Base-by-base conservation (phyloP, 2,113 vertebrate species). In the Mus spicilegus region DNA sequence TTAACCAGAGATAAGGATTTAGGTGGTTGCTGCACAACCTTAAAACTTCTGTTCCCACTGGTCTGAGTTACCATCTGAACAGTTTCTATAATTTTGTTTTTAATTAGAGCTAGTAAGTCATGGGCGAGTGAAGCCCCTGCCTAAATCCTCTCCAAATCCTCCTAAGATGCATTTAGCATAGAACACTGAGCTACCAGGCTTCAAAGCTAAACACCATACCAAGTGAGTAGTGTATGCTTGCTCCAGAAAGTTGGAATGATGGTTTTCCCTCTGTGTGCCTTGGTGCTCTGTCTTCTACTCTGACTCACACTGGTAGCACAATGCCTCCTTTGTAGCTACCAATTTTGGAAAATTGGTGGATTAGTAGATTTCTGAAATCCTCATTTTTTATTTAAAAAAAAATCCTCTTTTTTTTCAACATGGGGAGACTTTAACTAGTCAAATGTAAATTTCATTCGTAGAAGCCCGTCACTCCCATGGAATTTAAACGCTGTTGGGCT, bases 31-130 rank as follows among this genome's bases (percentile, higher is more conserved):
- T 97, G 96, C 97, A 96, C 96, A 91, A 96, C 95, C 96, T 96
- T 97, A 98, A 98, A 98, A 98, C 80, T 96, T 97, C 94, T 97
- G 90, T 97, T 98, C 98, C 98, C 98, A 98, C 98, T 98, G 97
- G 85, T 96, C 96, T 97, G 93, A 98, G 98, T 98, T 98, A 98
- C 93, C 98, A 98, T 98, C 97, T 97, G 98, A 98, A 98, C 96
- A 98, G 98, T 98, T 98, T 98, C 98, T 98, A 98, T 98, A 98
- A 98, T 98, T 98, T 98, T 98, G 65, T 98, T 98, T 28, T 86
- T 98, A 98, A 98, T 97, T 98, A 97, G 86, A 96, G 85, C 97
- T 98, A 98, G 98, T 98, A 99, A 98, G 98, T 98, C 81, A 98
- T 98, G 98, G 98, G 98, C 98, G 98, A 96, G 97, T 94, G 92